phyloP scores from a whole-genome alignment of 2,113 vertebrate genomes.

The Oxyruncus cristatus region DNA sequence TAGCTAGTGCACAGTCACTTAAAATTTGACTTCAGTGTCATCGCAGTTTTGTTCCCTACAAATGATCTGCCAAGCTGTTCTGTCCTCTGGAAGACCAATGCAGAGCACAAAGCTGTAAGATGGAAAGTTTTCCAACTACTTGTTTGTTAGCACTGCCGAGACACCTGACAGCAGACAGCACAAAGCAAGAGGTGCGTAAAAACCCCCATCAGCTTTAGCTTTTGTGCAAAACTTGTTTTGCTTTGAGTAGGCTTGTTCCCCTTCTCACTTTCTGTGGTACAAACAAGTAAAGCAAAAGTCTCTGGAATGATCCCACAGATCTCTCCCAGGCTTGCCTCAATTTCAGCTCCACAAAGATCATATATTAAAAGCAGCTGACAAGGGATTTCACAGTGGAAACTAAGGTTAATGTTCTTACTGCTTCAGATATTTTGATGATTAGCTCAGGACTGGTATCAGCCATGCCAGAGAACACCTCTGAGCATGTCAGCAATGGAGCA shows the following conservation, averaged over 20 bases:
- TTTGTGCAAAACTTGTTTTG: background rate
- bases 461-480: background rate
- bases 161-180: background rate
- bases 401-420: background rate
- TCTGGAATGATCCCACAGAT: background rate
- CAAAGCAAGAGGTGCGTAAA: background rate
- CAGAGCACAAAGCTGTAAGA: background rate
- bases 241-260: background rate
- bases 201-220: background rate
- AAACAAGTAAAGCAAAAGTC: background rate
- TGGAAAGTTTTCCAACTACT: background rate
- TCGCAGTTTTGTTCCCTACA: background rate
- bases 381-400: background rate
- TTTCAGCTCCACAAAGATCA: background rate
- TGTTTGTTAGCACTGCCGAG: background rate
- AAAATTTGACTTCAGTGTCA: background rate
- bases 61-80: background rate
- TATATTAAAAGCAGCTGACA: background rate
- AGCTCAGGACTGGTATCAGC: background rate
- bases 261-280: background rate
- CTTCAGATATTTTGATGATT: background rate
- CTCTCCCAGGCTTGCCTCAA: background rate
- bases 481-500: accelerated
- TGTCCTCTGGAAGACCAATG: background rate
- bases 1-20: background rate